Evolutionary conservation across 2,113 vertebrate species (phyloP), one percentile per base, ranked within the genome.

Genomic region (Prunella himalayana): DNA sequence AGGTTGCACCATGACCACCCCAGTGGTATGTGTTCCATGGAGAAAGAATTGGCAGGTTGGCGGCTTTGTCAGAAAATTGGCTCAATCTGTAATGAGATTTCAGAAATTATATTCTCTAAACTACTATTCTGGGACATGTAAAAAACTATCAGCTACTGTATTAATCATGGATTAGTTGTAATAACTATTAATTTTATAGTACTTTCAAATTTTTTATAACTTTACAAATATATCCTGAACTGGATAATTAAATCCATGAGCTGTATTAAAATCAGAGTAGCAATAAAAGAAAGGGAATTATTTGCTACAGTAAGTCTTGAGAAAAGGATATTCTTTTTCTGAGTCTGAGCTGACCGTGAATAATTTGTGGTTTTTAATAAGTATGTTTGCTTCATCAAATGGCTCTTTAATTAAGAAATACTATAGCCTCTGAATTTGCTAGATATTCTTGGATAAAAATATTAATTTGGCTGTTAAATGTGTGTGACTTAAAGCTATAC

Each of bases 241-340:
- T 85, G 69, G 60, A 23, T 93, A 95, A 96, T 91, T 95, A 93
- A 93, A 94, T 96, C 71, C 79, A 94, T 7, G 13, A 88, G 64
- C 44, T 94, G 37, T 90, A 92, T 90, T 92, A 86, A 94, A 88
- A 94, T 80, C 19, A 49, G 69, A 84, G 57, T 44, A 78, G 31
- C 37, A 93, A 93, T 86, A 83, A 95, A 81, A 66, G 20, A 77
- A 86, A 65, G 8, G 2, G 39, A 73, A 92, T 11, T 4, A 78
- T 88, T 86, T 92, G n/a, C 44, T 92, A 73, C 60, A 80, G 54
- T 80, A 75, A 88, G 51, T 95, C 71, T 70, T 73, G 18, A 33
- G 27, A 73, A 87, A 31, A 80, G 18, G 13, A 80, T 77, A 77
- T 70, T 93, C 15, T 70, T 80, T 80, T 80, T 42, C 75, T 87